These are phyloP conservation scores for Cnemophilus loriae DNA, from an alignment of 2,113 vertebrate species.

Conservation along the genomic window DNA sequence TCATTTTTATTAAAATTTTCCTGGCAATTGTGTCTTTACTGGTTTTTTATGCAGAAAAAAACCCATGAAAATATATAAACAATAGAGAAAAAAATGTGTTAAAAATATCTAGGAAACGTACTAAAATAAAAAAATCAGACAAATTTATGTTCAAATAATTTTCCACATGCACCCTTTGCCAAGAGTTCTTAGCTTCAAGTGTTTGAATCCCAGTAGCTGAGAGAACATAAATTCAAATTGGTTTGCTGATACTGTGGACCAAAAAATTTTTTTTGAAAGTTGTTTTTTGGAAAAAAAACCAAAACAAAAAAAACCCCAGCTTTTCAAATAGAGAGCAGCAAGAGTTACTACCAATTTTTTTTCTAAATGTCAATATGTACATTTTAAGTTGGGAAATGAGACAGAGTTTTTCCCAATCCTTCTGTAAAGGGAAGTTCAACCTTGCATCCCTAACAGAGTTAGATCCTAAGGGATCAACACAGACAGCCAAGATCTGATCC, in stretches of 20 bases:
- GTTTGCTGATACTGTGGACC: neutral
- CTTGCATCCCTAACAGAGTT: neutral
- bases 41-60: neutral
- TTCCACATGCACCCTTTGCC: neutral
- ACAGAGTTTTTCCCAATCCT: neutral
- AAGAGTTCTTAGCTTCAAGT: neutral
- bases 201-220: neutral
- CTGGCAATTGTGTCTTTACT: neutral
- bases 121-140: neutral
- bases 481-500: neutral
- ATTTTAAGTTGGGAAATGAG: neutral
- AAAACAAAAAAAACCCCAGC: neutral
- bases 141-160: neutral
- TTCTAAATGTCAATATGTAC: neutral
- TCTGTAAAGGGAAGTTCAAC: neutral
- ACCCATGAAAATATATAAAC: fast-evolving
- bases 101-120: neutral
- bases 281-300: neutral
- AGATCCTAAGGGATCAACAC: neutral
- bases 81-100: neutral
- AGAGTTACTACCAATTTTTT: neutral
- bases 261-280: neutral
- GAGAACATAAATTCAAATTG: neutral
- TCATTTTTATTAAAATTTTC: neutral
- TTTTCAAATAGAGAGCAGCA: neutral